Base-by-base conservation (phyloP, 2,888 invertebrate species). In the Orthosia gracilis region DNA sequence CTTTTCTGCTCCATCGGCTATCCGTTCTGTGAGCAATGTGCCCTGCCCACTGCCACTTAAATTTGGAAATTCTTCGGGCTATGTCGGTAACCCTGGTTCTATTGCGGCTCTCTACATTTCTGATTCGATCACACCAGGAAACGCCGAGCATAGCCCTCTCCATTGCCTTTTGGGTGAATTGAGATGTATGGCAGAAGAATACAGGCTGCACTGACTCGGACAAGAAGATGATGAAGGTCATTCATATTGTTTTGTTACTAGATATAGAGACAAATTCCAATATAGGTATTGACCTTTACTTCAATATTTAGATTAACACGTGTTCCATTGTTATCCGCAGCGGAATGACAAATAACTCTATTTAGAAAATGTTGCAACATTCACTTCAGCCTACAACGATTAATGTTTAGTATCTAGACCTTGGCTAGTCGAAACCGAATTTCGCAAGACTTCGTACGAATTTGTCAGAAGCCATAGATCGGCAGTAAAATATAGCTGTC, bases 401-500 rank as follows among this genome's bases (percentile, higher is more conserved):
- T 82, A 84, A 80, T 85, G 68, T 86, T 84, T 79, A 83, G 72
- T 83, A 68, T 75, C 31, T 68, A 83, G 86, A 81, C 87, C 87
- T 87, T 87, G 84, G 80, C 59, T 31, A 69, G 64, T 75, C 49
- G 62, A 80, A 78, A 73, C 76, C 67, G 57, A 78, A 88, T 87
- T 88, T 86, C 71, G 87, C 73, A 87, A 84, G 65, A 72, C 54
- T 80, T 65, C 61, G 71, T 73, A 69, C 59, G 63, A 84, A 88
- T 86, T 85, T 86, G 83, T 83, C 84, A 82, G 78, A 81, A 81
- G 70, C 77, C 69, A 76, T 80, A 80, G 84, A 82, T 80, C 57
- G 78, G 76, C 72, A 81, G 59, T 89, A 87, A 89, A 85, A 88
- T 84, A 78, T 78, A 79, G 80, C 83, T 82, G 88, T 87, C 89